Base-by-base conservation (phyloP, 2,113 vertebrate species). In the Cottus gobio region DNA sequence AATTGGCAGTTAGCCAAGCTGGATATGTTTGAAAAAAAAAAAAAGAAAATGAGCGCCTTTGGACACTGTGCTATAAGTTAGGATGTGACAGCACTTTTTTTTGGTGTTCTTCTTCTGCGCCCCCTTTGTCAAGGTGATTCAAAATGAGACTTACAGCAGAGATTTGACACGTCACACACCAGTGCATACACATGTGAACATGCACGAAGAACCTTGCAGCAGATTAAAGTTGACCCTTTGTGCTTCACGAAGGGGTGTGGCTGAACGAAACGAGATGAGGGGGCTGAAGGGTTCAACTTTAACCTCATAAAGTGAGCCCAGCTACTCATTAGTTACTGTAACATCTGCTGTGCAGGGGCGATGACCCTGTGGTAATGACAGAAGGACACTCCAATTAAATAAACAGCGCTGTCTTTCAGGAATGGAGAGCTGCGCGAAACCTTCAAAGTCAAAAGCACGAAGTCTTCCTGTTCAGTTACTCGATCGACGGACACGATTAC, bases 241-340 rank as follows among this genome's bases (percentile, higher is more conserved):
- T 85, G 46, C 83, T 87, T 82, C n/a, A 20, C 79, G 36, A 78
- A 66, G 70, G 84, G 91, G 87, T 80, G 89, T 78, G 83, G 65
- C 80, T 83, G 75, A 69, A 79, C 16, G 48, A 77, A 85, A 31
- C 61, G 71, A 80, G 66, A 89, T 60, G 81, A 83, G 69, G 87
- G 85, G 77, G 77, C 85, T 83, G 80, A 90, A 87, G 82, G 90
- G 79, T 85, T 92, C 89, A 95, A 94, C 93, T 94, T 93, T 95
- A 93, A 94, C 94, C 94, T 92, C 94, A 94, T 95, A 94, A 95
- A 95, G 68, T 71, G 66, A 92, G 78, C 69, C 85, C 74, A 64
- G 90, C 94, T 95, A 92, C 89, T 95, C 91, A 95, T 95, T 95
- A 95, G 91, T 90, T 91, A 90, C 85, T 89, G 94, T 92, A 95